Conservation (phyloP, 1,140 invertebrate species). For the Caenorhabditis tropicalis region DNA sequence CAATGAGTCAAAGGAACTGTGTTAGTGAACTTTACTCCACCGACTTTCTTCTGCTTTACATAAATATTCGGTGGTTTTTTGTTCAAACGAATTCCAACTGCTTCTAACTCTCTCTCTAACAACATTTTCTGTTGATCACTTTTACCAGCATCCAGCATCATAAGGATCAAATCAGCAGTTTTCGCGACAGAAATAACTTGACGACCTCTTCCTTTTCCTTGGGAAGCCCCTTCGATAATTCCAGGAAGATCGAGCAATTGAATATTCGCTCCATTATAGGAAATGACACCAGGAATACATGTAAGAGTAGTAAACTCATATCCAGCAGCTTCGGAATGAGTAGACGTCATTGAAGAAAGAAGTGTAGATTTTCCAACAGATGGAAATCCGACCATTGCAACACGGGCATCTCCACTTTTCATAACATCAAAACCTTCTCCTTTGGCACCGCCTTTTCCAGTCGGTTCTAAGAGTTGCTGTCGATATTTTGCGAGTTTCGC, state of each 20-base stretch:
- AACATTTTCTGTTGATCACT: constrained; percentile 75
- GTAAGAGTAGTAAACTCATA: constrained; percentile 99
- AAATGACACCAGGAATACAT: constrained; percentile 97
- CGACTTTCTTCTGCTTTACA: constrained; percentile 89
- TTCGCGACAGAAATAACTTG: constrained; percentile 99
- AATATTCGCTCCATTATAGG: constrained; percentile 84
- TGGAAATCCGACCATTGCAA: constrained; percentile 85
- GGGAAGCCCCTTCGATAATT: constrained; percentile 99
- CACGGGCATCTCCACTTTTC: constrained; percentile 97
- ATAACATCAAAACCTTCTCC: constrained; percentile 99
- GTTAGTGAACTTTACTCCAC: constrained; percentile 97
- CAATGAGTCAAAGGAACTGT: constrained; percentile 90
- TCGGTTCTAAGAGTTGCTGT: constrained; percentile 90
- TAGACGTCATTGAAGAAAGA: constrained; percentile 88
- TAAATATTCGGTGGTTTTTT: constrained; percentile 95
- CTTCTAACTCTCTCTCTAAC: constrained; percentile 96
- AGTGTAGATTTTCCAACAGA: constrained; percentile 82
- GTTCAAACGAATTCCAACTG: constrained; percentile 94
- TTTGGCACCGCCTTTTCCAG: constrained; percentile 87
- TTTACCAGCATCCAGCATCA: constrained; percentile 96
- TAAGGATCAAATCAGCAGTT: constrained; percentile 96
- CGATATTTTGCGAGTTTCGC: constrained; percentile 98
- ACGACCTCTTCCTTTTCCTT: constrained; percentile 81
- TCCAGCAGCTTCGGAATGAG: constrained; percentile 91
- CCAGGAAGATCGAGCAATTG: constrained; percentile 97